Evolutionary conservation across 2,797 vertebrate species (phyloP).

Genomic region (Halcyon badia): DNA sequence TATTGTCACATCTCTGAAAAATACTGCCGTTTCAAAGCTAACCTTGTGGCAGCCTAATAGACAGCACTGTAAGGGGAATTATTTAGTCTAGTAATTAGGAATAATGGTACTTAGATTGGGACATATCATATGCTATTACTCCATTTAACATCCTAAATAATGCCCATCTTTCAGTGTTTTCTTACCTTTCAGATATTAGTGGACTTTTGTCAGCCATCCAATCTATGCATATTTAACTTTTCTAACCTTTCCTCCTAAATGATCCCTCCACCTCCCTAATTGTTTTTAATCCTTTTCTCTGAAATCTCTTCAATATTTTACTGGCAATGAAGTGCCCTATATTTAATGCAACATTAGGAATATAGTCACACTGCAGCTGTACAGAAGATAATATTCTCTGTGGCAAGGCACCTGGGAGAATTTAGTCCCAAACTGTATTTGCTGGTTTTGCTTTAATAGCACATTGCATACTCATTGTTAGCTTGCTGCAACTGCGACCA

Average conservation of each 20-base stretch:
- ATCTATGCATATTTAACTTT: not conserved
- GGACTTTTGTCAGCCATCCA: not conserved
- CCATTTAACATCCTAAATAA: not conserved
- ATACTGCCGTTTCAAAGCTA: not conserved
- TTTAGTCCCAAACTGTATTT: not conserved
- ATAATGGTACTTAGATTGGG: not conserved
- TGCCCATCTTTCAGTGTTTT: not conserved
- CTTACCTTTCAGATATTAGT: not conserved
- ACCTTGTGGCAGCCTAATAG: not conserved
- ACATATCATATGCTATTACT: not conserved
- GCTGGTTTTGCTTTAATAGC: not conserved
- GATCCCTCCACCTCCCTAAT: not conserved
- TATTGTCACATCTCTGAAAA: not conserved
- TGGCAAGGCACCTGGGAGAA: not conserved
- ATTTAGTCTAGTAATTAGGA: not conserved
- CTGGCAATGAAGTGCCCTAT: not conserved
- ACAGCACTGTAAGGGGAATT: not conserved
- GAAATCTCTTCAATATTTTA: not conserved
- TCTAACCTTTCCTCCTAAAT: not conserved
- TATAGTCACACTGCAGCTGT: not conserved
- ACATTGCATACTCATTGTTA: rapidly evolving
- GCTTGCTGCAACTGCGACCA: not conserved
- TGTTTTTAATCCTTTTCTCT: not conserved
- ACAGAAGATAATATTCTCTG: not conserved
- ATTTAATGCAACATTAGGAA: not conserved